Evolutionary conservation across 1,140 invertebrate species (phyloP), one percentile per base, ranked within the genome.

Genomic region (Anadara kagoshimensis): DNA sequence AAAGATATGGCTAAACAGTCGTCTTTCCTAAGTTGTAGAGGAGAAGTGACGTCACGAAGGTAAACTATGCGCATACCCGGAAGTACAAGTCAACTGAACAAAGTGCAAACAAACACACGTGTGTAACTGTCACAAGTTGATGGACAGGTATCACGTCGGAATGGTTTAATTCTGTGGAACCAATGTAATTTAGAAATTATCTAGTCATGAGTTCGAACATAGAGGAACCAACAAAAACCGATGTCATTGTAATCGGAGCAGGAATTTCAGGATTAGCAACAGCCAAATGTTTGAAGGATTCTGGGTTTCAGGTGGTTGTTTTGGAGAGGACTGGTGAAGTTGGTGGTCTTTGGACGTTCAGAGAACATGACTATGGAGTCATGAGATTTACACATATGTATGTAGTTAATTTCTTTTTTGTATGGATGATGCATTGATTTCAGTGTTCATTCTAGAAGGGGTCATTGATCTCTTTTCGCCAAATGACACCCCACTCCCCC

Each of bases 301-400:
- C 81, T 53, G 85, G 86, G 20, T 80, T 87, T 49, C 64, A 80
- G 36, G 82, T 84, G 16, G 65, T 78, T 29, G 78, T 89, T 18
- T 49, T 87, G 12, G 86, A 89, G 61, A 77, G 81, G 44, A 81
- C 83, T 14, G 81, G 79, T 5, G 85, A 87, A 61, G 80, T 88
- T 47, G 87, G 86, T 11, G 87, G 87, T 22, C 72, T 89, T 36
- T 89, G 87, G 87, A 83, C 74, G 0, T 89, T 78, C 73, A 75
- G 82, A 57, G 85, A 88, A 76, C 74, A 87, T 70, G 83, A 83
- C 41, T 89, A 88, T 79, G 87, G 86, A 44, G 86, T 89, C 5
- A 89, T 88, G 87, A 81, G 81, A 59, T 89, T 86, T 66, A 89
- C 87, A 36, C 86, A 89, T 72, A 89, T 89, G 86, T 88, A 72